Percentiles rank a stretch among this genome's conserved stretches.
phyloP scores from a whole-genome alignment of 2,797 vertebrate genomes.

The Scolopax rusticola region DNA sequence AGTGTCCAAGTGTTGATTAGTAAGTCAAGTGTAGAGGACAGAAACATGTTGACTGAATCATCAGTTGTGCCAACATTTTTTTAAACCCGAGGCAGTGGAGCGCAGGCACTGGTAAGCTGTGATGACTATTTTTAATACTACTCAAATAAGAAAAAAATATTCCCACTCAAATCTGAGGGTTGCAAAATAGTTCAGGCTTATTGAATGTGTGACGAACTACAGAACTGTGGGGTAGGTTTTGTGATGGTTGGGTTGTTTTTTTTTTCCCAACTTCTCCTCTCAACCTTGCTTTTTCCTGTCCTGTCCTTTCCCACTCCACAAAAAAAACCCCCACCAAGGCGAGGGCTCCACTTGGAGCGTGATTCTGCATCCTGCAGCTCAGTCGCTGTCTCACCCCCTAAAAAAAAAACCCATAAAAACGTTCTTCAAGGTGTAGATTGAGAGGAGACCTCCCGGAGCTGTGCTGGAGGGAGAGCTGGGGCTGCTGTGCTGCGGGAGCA shows the following conservation, averaged over 20 bases:
- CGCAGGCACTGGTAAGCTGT: not conserved
- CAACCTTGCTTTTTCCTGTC: not conserved
- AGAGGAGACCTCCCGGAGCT: not conserved
- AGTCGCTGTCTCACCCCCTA: not conserved
- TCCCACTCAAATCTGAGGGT: conserved; percentile 37
- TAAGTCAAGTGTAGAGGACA: conserved; percentile 18
- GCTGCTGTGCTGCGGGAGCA: not conserved
- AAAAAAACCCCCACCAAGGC: fast-evolving
- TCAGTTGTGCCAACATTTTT: not conserved
- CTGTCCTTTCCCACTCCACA: not conserved
- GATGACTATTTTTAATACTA: conserved; percentile 57
- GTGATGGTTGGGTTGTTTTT: not conserved
- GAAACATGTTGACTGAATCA: conserved; percentile 30
- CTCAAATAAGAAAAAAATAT: conserved; percentile 13
- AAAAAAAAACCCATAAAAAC: not conserved
- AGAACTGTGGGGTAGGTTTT: not conserved
- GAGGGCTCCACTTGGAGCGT: not conserved
- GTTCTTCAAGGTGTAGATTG: fast-evolving
- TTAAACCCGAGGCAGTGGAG: not conserved
- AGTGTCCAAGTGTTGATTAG: conserved; percentile 9
- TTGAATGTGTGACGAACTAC: not conserved
- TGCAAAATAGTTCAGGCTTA: conserved; percentile 37
- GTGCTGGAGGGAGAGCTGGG: not conserved
- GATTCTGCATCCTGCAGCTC: fast-evolving
- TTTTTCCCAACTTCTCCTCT: not conserved